A percentile compares a stretch with the other conserved stretches of the same genome.
Conservation (phyloP, 2,113 vertebrate species). For the Phylloscopus trochiloides region DNA sequence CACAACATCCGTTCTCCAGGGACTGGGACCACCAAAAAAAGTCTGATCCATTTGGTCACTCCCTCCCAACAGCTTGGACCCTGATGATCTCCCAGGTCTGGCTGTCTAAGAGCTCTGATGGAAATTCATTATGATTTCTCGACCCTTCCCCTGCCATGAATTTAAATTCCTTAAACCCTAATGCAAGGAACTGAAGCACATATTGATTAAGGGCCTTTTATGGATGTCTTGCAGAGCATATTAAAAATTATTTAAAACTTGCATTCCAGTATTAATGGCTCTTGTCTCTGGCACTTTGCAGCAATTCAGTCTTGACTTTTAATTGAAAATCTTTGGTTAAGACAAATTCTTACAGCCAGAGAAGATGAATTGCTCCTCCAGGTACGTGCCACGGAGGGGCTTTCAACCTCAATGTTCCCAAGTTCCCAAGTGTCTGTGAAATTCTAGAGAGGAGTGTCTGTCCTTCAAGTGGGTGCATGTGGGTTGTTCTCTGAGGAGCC, state of each 20-base stretch:
- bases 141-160: neutral
- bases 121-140: neutral
- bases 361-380: neutral
- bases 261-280: constrained; percentile 23
- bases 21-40: neutral
- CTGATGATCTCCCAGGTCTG: neutral
- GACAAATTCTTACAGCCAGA: neutral
- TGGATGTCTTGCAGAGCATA: constrained; percentile 18
- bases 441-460: neutral
- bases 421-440: neutral
- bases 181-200: neutral
- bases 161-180: constrained; percentile 7
- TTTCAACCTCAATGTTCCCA: neutral
- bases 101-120: neutral
- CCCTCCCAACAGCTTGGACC: neutral
- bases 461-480: neutral
- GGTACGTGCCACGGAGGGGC: fast-evolving
- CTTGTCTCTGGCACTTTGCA: neutral
- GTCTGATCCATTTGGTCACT: neutral
- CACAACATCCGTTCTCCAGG: neutral
- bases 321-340: constrained; percentile 13
- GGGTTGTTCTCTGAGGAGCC: neutral
- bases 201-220: constrained; percentile 31
- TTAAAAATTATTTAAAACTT: constrained; percentile 51
- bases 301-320: constrained; percentile 27